Percentiles rank a stretch among this genome's conserved stretches.
phyloP scores from a whole-genome alignment of 2,888 invertebrate species.

The Trissonchulus sp. region DNA sequence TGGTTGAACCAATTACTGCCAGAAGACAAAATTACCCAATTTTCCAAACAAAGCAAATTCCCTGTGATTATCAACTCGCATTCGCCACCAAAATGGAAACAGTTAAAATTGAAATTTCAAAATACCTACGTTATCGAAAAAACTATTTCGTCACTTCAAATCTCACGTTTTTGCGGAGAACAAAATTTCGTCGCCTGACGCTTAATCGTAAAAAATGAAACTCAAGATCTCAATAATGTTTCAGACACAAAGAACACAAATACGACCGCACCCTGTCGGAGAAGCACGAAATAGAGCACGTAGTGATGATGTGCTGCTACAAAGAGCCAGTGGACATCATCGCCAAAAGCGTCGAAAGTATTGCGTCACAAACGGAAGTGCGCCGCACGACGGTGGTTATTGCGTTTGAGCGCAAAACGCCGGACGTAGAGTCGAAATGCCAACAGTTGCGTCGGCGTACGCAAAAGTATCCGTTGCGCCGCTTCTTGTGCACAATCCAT shows the following conservation, averaged over 20 bases:
- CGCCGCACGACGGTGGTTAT: neutral
- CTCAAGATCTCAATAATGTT: no score
- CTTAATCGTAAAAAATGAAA: no score
- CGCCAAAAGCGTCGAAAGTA: neutral
- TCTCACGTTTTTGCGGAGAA: no score
- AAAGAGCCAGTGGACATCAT: neutral
- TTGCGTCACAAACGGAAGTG: neutral
- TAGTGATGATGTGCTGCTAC: conserved; percentile 8
- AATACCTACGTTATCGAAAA: no score
- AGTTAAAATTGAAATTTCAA: no score
- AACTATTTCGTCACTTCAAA: no score
- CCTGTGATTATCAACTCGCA: no score
- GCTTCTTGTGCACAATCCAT: neutral
- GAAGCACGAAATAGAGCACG: neutral
- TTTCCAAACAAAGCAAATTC: no score
- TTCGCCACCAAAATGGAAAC: no score
- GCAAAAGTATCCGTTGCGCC: neutral
- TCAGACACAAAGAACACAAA: neutral
- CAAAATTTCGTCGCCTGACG: no score
- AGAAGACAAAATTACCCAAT: no score
- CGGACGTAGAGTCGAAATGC: neutral
- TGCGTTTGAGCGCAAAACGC: neutral
- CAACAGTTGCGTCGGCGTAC: neutral
- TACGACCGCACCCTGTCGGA: neutral
- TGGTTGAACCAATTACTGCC: no score